Percentiles rank a stretch among this genome's conserved stretches.
These are phyloP conservation scores for Amiota minor DNA, from an alignment of 2,888 invertebrate species.

Conservation along the genomic window DNA sequence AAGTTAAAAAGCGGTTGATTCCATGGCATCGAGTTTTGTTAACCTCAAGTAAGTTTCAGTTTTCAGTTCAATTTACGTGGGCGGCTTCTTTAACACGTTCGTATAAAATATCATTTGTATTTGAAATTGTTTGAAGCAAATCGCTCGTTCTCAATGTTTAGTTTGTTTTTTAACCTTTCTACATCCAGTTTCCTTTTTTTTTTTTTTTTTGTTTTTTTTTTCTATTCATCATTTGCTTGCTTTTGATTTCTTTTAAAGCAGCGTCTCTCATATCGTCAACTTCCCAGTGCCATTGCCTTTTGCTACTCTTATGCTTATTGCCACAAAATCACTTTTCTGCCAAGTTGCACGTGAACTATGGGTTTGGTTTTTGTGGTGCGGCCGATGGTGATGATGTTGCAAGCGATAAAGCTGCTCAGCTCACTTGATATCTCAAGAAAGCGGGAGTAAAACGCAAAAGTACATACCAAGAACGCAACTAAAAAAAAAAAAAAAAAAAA, in stretches of 20 bases:
- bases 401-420: slow-evolving; percentile 56
- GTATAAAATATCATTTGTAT: slow-evolving; percentile 43
- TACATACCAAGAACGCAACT: background rate
- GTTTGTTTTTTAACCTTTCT: background rate
- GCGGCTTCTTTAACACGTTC: slow-evolving; percentile 59
- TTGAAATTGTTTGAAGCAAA: slow-evolving; percentile 17
- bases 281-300: background rate
- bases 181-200: background rate
- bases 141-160: background rate
- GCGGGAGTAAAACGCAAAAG: background rate
- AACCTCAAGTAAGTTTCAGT: background rate
- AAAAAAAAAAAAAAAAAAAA: background rate
- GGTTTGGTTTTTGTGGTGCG: background rate
- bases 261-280: background rate
- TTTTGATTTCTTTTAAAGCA: background rate
- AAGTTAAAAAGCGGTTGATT: background rate
- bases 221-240: background rate
- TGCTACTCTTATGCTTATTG: slow-evolving; percentile 26
- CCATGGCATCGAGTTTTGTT: background rate
- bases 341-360: slow-evolving; percentile 18
- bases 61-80: slow-evolving; percentile 14
- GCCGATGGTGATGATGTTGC: slow-evolving; percentile 52
- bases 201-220: slow-evolving; percentile 17
- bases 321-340: slow-evolving; percentile 49
- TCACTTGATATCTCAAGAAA: slow-evolving; percentile 46